phyloP scores from a whole-genome alignment of 2,797 vertebrate genomes.

The Lepidocolaptes lacrymiger region DNA sequence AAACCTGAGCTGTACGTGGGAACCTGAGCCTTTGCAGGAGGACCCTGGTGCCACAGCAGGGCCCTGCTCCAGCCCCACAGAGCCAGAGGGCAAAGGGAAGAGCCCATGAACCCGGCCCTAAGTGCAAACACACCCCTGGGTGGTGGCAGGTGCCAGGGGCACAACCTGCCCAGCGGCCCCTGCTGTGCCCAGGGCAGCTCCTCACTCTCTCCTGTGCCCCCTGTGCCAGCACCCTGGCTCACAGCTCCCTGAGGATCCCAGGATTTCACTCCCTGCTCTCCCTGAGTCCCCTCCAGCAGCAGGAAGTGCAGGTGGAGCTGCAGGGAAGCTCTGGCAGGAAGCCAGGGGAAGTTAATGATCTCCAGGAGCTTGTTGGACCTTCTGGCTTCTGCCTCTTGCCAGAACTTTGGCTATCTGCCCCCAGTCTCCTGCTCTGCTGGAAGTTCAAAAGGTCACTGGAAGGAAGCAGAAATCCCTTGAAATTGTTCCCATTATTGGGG shows the following conservation, averaged over 20 bases:
- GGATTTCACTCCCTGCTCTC: not conserved
- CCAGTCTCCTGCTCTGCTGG: not conserved
- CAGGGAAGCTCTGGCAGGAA: not conserved
- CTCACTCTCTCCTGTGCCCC: not conserved
- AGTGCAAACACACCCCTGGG: not conserved
- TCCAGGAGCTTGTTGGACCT: not conserved
- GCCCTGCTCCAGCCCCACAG: not conserved
- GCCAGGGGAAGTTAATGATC: slow-evolving; percentile 59
- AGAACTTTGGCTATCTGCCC: not conserved
- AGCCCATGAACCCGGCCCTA: not conserved
- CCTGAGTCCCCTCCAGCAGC: not conserved
- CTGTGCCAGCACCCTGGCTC: not conserved
- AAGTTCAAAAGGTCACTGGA: not conserved
- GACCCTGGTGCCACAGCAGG: not conserved
- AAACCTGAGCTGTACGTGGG: rapidly evolving
- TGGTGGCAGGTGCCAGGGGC: not conserved
- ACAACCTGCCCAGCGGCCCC: not conserved
- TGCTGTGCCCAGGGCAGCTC: not conserved
- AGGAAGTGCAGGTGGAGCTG: not conserved
- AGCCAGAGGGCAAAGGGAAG: not conserved
- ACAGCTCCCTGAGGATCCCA: not conserved
- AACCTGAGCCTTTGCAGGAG: not conserved
- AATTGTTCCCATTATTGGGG: not conserved
- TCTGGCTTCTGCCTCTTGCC: not conserved
- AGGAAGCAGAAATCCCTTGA: slow-evolving; percentile 6